phyloP scores from a whole-genome alignment of 2,113 vertebrate species.

The Mesoclemmys tuberculata region DNA sequence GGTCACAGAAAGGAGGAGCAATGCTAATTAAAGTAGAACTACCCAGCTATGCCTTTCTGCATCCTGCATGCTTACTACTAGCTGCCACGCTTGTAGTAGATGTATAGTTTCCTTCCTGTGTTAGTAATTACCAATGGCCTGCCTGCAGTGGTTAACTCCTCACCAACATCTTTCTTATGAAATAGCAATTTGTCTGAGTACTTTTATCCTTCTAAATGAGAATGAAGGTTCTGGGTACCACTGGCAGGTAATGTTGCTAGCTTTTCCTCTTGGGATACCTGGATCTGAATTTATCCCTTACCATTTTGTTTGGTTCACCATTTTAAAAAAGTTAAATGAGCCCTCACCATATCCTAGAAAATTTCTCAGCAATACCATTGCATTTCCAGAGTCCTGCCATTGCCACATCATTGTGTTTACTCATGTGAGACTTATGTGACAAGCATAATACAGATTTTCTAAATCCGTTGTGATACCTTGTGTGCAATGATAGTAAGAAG shows the following conservation, averaged over 20 bases:
- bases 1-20: not conserved
- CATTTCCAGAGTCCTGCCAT: not conserved
- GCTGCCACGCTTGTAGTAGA: not conserved
- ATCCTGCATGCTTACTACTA: not conserved
- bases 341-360: not conserved
- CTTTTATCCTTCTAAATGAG: not conserved
- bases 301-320: not conserved
- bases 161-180: not conserved
- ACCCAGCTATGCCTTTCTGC: fast-evolving
- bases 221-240: not conserved
- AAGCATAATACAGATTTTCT: not conserved
- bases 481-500: not conserved
- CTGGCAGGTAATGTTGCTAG: not conserved
- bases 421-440: fast-evolving
- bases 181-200: not conserved
- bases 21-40: not conserved
- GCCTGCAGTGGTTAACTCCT: not conserved
- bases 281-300: not conserved
- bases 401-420: not conserved
- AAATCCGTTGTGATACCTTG: not conserved
- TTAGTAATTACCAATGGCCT: not conserved
- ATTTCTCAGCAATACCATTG: not conserved
- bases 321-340: not conserved
- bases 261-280: not conserved
- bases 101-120: fast-evolving